Base-by-base conservation (phyloP, 2,113 vertebrate species). In the Orientallactaga bullata region DNA sequence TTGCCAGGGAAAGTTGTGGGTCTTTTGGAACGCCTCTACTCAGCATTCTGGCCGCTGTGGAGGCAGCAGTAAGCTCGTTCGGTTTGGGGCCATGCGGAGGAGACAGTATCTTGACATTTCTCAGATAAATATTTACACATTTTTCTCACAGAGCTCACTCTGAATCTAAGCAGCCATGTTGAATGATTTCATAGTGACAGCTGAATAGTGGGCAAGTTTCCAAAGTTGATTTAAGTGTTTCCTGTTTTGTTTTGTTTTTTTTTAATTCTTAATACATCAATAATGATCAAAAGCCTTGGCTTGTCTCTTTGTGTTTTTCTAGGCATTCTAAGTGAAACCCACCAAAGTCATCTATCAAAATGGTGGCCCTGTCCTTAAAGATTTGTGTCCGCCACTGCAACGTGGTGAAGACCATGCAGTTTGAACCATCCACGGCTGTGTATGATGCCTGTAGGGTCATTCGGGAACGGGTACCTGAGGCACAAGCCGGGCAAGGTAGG, bases 321-420 rank as follows among this genome's bases (percentile, higher is more conserved):
- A 98, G 98, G n/a, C 92, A 1, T 89, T 95, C 63, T 97, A 58
- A 94, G 95, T 42, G 94, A 96, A 94, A 95, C 60, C 95, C 94
- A 91, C 55, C 85, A 13, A 55, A 85, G 94, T 93, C 95, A 94
- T 79, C 95, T 86, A 93, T 89, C 97, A 99, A 98, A 94, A 99
- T 99, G 99, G 99, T 99, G 96, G 99, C 99, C 90, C 98, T 99
- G 58, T 99, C 99, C 6, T 96, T 99, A 76, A 99, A 99, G 98
- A 99, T 99, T 90, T 99, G 99, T n/a, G 98, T 99, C 35, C 99
- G 99, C 63, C 99, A 99, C 68, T 99, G 99, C 98, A 99, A 99
- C 9, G 99, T 99, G 84, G 99, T 99, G 97, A 99, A 99, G 98
- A 99, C 99, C 0, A 99, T 99, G 99, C 99, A 99, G 96, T 99